Base-by-base conservation (phyloP, 2,888 invertebrate species). In the Hypselothyrea guttata region DNA sequence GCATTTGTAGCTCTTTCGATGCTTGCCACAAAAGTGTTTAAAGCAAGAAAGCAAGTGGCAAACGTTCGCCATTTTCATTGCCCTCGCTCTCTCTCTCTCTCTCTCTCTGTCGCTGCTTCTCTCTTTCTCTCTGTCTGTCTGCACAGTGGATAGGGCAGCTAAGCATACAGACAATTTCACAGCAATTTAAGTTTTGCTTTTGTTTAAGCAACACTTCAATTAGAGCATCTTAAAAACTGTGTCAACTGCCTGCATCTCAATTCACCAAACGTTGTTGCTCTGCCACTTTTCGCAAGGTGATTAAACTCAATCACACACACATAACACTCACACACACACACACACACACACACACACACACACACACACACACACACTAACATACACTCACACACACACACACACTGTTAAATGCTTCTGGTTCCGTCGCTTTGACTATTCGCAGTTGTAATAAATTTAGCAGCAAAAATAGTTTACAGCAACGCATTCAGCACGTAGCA, bases 141-240 rank as follows among this genome's bases (percentile, higher is more conserved):
- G 22, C 22, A 22, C 22, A 22, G 22, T 22, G 22, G 37, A 7
- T 15, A 7, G 41, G 28, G 37, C 8, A 12, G 31, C 47, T 9
- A 12, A 30, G 47, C 57, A 71, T 55, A 48, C 52, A 61, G 82
- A 66, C 77, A 82, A 77, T 84, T 79, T 82, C 69, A 58, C 75
- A 77, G 82, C 84, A 74, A 79, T 79, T 84, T 84, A 79, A 79
- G 82, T 82, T 84, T 60, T 67, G 79, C 81, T 75, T 79, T 83
- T 85, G 79, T 84, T 86, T 81, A 86, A 82, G 75, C 83, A 86
- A 81, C 86, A 86, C 81, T 81, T 81, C 79, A 81, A 81, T 86
- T 84, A 84, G 71, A 86, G 63, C 71, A 57, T 52, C 82, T 76
- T 60, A 49, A 58, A 75, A 86, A 79, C 74, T 79, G 55, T 79